These are phyloP conservation scores for Lepilemur ruficaudatus DNA, from an alignment of 2,797 vertebrate species.

Conservation along the genomic window DNA sequence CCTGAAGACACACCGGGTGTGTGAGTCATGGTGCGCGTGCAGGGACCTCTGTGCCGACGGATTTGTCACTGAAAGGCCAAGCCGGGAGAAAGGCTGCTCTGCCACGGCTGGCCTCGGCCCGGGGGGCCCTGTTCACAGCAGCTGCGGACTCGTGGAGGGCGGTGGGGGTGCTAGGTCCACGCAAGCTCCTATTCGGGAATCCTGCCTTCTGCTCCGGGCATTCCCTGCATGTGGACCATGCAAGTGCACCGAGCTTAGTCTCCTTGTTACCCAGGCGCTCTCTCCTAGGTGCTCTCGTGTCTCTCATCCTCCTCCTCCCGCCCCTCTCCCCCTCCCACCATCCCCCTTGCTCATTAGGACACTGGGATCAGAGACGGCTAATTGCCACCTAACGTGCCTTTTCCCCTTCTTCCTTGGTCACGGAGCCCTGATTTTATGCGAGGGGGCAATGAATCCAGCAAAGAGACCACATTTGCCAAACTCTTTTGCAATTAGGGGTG, in stretches of 20 bases:
- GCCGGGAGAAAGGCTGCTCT: neutral
- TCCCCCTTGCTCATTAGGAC: neutral
- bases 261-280: neutral
- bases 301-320: neutral
- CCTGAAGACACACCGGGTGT: neutral
- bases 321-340: too few relatives aligned
- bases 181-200: neutral
- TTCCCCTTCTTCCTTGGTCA: neutral
- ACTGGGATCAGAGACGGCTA: neutral
- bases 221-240: neutral
- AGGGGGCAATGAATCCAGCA: neutral
- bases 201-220: neutral
- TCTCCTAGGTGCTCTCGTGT: neutral
- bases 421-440: neutral
- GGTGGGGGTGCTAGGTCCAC: fast-evolving
- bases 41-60: neutral
- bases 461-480: neutral
- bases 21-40: neutral
- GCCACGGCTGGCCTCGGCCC: neutral
- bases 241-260: neutral
- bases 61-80: neutral
- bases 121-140: neutral
- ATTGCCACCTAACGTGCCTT: neutral
- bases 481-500: neutral
- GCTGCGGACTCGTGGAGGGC: neutral